These are phyloP conservation scores for Maniola jurtina DNA, from an alignment of 1,140 invertebrate species.

Conservation along the genomic window DNA sequence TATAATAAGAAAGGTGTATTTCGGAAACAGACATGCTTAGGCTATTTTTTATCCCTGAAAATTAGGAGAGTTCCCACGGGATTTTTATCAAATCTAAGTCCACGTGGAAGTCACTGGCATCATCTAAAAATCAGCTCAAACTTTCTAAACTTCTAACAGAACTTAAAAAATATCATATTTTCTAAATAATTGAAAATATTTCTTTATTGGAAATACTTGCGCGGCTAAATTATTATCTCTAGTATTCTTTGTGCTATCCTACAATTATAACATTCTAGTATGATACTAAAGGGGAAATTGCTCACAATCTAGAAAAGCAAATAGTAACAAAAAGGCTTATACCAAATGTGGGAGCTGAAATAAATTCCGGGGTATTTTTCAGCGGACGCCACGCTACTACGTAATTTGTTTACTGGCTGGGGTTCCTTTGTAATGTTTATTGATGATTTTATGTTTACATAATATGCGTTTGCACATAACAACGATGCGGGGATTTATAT, in stretches of 20 bases:
- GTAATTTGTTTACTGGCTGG: conserved; percentile 43
- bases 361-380: conserved; percentile 61
- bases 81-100: too few species aligned
- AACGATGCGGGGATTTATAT: neutral
- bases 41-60: too few species aligned
- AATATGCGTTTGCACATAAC: neutral
- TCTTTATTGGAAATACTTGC: too few species aligned
- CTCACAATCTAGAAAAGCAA: conserved; percentile 6
- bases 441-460: conserved; percentile 9
- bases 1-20: too few species aligned
- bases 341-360: conserved; percentile 21
- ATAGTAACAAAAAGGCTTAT: conserved; percentile 11
- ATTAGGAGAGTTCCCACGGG: too few species aligned
- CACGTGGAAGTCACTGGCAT: too few species aligned
- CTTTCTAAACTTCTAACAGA: too few species aligned
- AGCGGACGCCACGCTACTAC: conserved; percentile 44
- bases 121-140: too few species aligned
- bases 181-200: too few species aligned
- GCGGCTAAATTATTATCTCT: too few species aligned
- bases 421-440: conserved; percentile 9
- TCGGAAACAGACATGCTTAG: too few species aligned
- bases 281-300: neutral
- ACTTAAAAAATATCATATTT: too few species aligned
- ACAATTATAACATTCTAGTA: neutral
- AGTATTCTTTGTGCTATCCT: neutral